Evolutionary conservation across 2,888 invertebrate genomes (phyloP), one percentile per base, ranked within the genome.

Genomic region (Acrobasis consociella): DNA sequence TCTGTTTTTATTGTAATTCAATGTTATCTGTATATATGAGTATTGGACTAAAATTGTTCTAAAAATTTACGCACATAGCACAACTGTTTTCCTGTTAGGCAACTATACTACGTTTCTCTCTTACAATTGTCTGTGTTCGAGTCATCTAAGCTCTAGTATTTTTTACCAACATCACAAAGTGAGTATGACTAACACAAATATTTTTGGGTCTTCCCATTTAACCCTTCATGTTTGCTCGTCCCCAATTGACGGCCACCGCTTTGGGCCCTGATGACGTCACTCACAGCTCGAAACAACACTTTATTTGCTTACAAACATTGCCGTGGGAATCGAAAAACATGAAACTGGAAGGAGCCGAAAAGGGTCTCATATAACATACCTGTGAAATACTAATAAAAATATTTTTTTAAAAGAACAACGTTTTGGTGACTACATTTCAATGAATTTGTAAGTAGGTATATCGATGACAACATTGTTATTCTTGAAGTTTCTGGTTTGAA

Each of bases 261-360:
- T 16, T 2, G 42, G 5, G 39, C 13, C 17, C 46, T 13, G 42
- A 9, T 56, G 56, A 56, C 42, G 56, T 56, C 56, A 56, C 56
- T 56, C 56, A 56, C 56, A 42, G 5, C 42, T 17, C 56, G 42
- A 7, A 42, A 56, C 56, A 22, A 37, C 53, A 46, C 55, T 16
- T 16, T 56, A 56, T 56, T 56, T 56, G 56, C 42, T 42, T 22
- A 56, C 56, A 56, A 56, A 56, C 42, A 56, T 46, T 15, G 42
- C 22, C 56, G 56, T 56, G 56, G 56, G 56, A 56, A 56, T 17
- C 42, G 16, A 16, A 42, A 56, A 42, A 39, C 42, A 17, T 42
- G 39, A 17, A 22, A 13, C 22, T 56, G 42, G 42, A 56, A 46
- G 56, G 42, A 42, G 9, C 56, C 17, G 13, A 39, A 52, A 11